Percentiles rank a stretch among this genome's conserved stretches.
Conservation (phyloP, 2,888 invertebrate genomes). For the Busseola fusca region DNA sequence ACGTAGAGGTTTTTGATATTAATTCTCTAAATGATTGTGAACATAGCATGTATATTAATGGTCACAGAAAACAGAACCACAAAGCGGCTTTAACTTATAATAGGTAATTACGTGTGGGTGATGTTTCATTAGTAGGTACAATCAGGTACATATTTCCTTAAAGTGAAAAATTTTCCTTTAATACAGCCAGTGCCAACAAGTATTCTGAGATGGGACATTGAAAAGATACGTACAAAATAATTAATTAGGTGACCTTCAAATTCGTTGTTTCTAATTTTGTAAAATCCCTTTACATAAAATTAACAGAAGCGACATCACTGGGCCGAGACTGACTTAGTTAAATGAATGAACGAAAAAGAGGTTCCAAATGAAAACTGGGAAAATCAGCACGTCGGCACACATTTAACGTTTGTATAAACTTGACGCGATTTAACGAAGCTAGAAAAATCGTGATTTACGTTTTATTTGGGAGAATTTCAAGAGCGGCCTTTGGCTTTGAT, state of each 20-base stretch:
- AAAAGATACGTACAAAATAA: not conserved
- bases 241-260: not conserved
- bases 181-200: not conserved
- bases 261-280: not conserved
- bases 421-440: slow-evolving; percentile 30
- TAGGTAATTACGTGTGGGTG: too few species aligned
- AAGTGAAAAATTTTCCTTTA: not conserved
- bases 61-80: too few species aligned
- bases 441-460: slow-evolving; percentile 13
- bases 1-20: too few species aligned
- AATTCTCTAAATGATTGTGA: too few species aligned
- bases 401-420: slow-evolving; percentile 19
- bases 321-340: slow-evolving; percentile 11
- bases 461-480: not conserved
- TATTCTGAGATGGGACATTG: not conserved
- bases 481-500: slow-evolving; percentile 4
- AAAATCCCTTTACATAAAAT: slow-evolving; percentile 4
- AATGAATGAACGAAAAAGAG: slow-evolving; percentile 24
- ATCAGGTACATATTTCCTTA: not conserved
- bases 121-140: too few species aligned
- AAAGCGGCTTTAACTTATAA: too few species aligned
- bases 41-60: too few species aligned
- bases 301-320: not conserved
- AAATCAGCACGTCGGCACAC: slow-evolving; percentile 3
- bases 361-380: slow-evolving; percentile 6